Evolutionary conservation across 2,888 invertebrate species (phyloP), one percentile per base, ranked within the genome.

Genomic region (Rhodophaea formosa): DNA sequence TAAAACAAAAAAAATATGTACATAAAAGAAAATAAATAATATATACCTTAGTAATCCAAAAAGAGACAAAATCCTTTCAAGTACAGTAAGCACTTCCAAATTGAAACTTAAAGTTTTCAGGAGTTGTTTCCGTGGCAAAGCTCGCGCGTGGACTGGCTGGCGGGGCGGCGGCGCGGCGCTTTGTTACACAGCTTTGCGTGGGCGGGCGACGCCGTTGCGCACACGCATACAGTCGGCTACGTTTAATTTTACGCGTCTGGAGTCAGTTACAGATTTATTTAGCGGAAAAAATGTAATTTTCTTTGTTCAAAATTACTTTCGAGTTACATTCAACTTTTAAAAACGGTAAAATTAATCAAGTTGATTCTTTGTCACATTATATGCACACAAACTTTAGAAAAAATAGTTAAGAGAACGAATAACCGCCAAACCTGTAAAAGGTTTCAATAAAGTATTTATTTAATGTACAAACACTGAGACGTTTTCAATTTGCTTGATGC

Each of bases 151-250:
- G 70, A 91, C 90, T 91, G 89, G 84, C 67, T 64, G 69, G 62
- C 56, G 64, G 66, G 64, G 67, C 62, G 67, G 72, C 71, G 61
- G 78, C 79, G 74, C 67, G 72, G 73, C 71, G 81, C 84, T 86
- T 84, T 86, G 83, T 83, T 82, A 77, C 83, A 68, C 72, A 82
- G 79, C 80, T 82, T 80, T 74, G 88, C 83, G 90, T 88, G 82
- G 88, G 89, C 78, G 81, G 30, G 30, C 68, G 14, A 32, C 58
- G 16, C 30, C 32, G 7, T 43, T 54, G 51, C 51, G 51, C 51
- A 51, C 10, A 51, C 51, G 51, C 51, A 47, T 23, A 51, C 39
- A 51, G 35, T 51, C 32, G 7, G 35, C 35, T 17, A 16, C 51
- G 12, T 35, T 12, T 15, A 51, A 17, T 16, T 35, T 51, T 49